Evolutionary conservation across 2,888 invertebrate species (phyloP), one percentile per base, ranked within the genome.

Genomic region (Sympetrum striolatum): DNA sequence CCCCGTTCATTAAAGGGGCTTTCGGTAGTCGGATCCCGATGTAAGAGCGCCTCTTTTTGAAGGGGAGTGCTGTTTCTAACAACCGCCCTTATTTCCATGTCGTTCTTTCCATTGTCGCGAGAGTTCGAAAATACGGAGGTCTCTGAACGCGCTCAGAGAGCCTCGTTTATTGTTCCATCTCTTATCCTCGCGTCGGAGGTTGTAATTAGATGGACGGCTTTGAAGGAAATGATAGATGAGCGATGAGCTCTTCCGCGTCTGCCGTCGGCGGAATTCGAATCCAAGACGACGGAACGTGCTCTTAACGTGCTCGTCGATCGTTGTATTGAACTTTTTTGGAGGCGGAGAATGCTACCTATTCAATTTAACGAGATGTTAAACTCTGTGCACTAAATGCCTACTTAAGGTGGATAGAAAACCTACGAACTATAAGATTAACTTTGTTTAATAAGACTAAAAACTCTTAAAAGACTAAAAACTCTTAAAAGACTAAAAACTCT

Each of bases 161-260:
- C 60, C 60, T 58, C 58, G 53, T 86, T 86, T 37, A 64, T 60
- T 37, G 58, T 37, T 86, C 37, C 22, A 53, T 15, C 22, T 86
- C 37, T 44, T 86, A 64, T n/a, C 60, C 39, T 86, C 60, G 60
- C 31, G 60, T 35, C 22, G 64, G 39, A 31, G n/a, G 60, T 64
- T 86, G 25, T 86, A 86, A 86, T 86, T 35, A 86, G 60, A 60
- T 53, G 53, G 82, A 82, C 35, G 82, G 22, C 53, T 58, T 44
- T 58, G 58, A 60, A 60, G 82, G 31, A 25, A 58, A 82, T 82
- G 86, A 86, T 60, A 64, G 86, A 86, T 86, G 86, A 86, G 60
- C 22, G 86, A n/a, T n/a, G n/a, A 86, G 86, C 60, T 60, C 60
- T 58, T 86, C 53, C 35, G 53, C 53, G 53, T 31, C 2, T 60